These are phyloP conservation scores for Lates calcarifer DNA, from an alignment of 2,113 vertebrate genomes.

Conservation along the genomic window DNA sequence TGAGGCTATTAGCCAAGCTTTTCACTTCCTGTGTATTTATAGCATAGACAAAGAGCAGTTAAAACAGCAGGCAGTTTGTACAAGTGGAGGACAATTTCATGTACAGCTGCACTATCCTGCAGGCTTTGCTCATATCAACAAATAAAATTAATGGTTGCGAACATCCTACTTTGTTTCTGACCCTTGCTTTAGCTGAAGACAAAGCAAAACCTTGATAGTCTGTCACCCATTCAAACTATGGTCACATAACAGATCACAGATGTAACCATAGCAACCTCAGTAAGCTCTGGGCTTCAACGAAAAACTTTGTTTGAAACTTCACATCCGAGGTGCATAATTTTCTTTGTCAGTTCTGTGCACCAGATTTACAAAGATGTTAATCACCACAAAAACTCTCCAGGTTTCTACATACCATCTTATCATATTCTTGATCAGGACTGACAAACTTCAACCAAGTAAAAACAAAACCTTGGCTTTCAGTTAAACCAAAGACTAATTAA, in stretches of 20 bases:
- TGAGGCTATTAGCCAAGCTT: conserved; percentile 75
- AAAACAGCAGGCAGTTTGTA: conserved; percentile 48
- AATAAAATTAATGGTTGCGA: conserved; percentile 15
- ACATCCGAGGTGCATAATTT: background rate
- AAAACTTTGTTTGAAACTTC: background rate
- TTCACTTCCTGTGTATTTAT: conserved; percentile 78
- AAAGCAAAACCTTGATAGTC: background rate
- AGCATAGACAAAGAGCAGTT: conserved; percentile 62
- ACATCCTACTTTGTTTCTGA: background rate
- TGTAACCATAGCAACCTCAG: background rate
- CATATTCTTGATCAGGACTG: conserved; percentile 2
- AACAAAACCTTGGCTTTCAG: conserved; percentile 16
- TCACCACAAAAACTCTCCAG: background rate
- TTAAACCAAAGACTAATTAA: conserved; percentile 16
- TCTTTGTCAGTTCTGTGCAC: background rate
- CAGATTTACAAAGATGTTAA: background rate
- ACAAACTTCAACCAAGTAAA: conserved; percentile 21
- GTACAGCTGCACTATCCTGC: conserved; percentile 2
- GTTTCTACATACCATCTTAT: background rate
- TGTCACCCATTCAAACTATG: background rate
- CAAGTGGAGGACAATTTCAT: conserved; percentile 16
- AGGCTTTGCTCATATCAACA: conserved; percentile 18
- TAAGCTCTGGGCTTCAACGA: background rate
- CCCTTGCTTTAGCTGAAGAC: background rate
- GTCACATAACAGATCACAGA: background rate